Percentiles rank a stretch among this genome's conserved stretches.
Conservation (phyloP, 2,113 vertebrate genomes). For the Morphnarchus princeps region DNA sequence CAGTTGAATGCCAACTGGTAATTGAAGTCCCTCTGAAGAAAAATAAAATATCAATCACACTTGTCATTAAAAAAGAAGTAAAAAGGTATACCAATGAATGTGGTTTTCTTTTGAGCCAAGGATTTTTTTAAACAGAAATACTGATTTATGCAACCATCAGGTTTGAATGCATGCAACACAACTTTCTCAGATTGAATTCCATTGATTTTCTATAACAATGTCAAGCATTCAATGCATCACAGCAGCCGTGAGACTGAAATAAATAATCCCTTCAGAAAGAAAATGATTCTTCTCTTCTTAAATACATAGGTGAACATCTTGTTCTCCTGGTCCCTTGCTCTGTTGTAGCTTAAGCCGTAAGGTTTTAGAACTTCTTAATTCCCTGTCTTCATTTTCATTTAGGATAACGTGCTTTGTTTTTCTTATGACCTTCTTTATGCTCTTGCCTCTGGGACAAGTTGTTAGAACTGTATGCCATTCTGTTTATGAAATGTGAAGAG, state of each 20-base stretch:
- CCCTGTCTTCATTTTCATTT: conserved; percentile 41
- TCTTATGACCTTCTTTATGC: conserved; percentile 30
- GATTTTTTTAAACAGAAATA: conserved; percentile 37
- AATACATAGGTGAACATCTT: conserved; percentile 60
- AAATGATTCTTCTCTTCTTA: conserved; percentile 69
- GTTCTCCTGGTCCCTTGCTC: conserved; percentile 22
- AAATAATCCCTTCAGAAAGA: conserved; percentile 70
- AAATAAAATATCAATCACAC: conserved; percentile 60
- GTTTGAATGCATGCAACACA: conserved; percentile 73
- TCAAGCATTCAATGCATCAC: conserved; percentile 72
- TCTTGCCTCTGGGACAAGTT: conserved; percentile 26
- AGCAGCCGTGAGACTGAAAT: conserved; percentile 44
- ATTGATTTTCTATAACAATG: conserved; percentile 82
- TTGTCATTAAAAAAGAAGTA: conserved; percentile 44
- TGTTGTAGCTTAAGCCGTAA: neutral
- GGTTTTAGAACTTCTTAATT: conserved; percentile 35
- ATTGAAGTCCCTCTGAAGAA: conserved; percentile 36
- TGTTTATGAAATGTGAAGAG: conserved; percentile 24
- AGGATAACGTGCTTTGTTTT: conserved; percentile 40
- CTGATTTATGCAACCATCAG: conserved; percentile 75
- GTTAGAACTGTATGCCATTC: conserved; percentile 19
- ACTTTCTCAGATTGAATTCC: conserved; percentile 75
- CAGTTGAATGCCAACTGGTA: conserved; percentile 52
- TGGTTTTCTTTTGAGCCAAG: conserved; percentile 43
- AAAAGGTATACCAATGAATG: conserved; percentile 58